Base-by-base conservation (phyloP, 1,140 invertebrate genomes). In the Zaprionus vittiger region DNA sequence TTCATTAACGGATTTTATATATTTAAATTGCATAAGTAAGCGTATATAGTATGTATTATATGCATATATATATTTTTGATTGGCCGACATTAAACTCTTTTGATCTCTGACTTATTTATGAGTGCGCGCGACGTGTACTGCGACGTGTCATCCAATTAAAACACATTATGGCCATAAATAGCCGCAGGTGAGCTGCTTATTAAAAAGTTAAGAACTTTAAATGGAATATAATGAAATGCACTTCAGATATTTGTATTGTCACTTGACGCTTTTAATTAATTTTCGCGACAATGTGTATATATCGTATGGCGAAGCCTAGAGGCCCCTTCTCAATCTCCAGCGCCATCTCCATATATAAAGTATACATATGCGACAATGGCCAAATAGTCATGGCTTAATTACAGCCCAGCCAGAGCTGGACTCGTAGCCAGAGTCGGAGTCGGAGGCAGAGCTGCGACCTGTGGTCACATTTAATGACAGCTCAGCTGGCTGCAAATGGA, bases 141-240 rank as follows among this genome's bases (percentile, higher is more conserved):
- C 5, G 38, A 56, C 38, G 22, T 20, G 64, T 67, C 26, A 61
- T 26, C 47, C 49, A 69, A 75, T 81, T 80, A 77, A 83, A 77
- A 79, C 67, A 84, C 67, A 84, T 83, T 81, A 62, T 61, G 60
- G 12, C 47, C 49, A 54, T 55, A 83, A 81, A 77, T 77, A 77
- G 54, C 47, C 41, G 55, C 55, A 55, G 69, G 26, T 41, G 57
- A 41, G 60, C 22, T 59, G 73, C 60, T 64, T 83, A 81, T 89
- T 89, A 81, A 87, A 83, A 89, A 83, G 84, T 87, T 90, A 89
- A 90, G 84, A 84, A 90, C 84, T 81, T 84, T 81, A 84, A 85
- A 77, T 81, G 75, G 68, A 63, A 62, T 79, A 74, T 84, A 90
- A 89, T 90, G 76, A 84, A 83, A 84, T 81, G 75, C 83, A 63